Evolutionary conservation across 1,140 invertebrate species (phyloP), one percentile per base, ranked within the genome.

Genomic region (Drosophila neocordata): DNA sequence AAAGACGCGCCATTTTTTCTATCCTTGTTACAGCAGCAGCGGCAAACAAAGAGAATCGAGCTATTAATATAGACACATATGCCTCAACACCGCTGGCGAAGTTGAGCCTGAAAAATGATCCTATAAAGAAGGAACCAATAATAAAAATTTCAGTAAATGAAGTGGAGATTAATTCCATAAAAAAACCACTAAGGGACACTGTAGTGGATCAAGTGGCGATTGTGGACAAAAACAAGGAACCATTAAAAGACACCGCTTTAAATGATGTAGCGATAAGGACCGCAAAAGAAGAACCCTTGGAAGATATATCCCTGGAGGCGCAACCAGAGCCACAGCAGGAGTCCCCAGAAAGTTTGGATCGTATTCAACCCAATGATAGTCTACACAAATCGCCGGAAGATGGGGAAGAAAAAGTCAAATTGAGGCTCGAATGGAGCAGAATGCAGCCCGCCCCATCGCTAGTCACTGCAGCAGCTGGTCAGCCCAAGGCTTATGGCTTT

Each of bases 401-500:
- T 9, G 4, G 2, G 22, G n/a, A 15, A 24, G 1, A 15, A 1
- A 57, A 37, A 34, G 35, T 20, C 7, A 71, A 74, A 2, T 52
- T 88, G 1, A 67, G 51, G 6, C 24, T 69, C 2, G 48, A 71
- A 4, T 87, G 82, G 82, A 64, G 65, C 0, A 64, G 44, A 18
- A 4, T 60, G 18, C 12, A 60, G 18, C 2, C n/a, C 7, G 4
- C 11, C 15, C 4, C 65, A 9, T 11, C 13, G 15, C 1, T 9
- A 38, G 4, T 15, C 13, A 4, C 22, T 37, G 27, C 13, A 11
- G 9, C 12, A 5, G 13, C 12, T 15, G 62, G 24, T 7, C 52
- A 62, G 0, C 84, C 85, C 0, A 70, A 65, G 9, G 85, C 81
- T 0, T 89, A 81, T 34, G 52, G 59, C 0, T 89, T 69, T 5